These are phyloP conservation scores for Drosophila insularis DNA, from an alignment of 1,140 invertebrate species.

Conservation along the genomic window DNA sequence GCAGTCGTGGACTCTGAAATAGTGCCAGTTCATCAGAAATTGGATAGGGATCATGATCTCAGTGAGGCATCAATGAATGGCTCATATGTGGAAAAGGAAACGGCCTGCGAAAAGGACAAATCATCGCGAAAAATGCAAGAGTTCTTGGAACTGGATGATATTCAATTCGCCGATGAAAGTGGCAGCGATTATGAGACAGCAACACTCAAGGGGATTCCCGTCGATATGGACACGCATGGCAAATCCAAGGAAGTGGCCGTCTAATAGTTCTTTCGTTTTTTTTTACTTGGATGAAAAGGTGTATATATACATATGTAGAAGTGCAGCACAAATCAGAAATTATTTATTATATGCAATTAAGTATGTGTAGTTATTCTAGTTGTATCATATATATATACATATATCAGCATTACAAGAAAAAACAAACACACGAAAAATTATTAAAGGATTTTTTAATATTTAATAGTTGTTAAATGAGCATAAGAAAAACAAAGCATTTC, in stretches of 20 bases:
- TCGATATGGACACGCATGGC: slow-evolving; percentile 10
- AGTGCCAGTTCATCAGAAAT: slow-evolving; percentile 55
- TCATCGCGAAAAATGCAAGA: slow-evolving; percentile 75
- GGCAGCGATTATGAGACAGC: slow-evolving; percentile 72
- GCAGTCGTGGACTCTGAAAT: slow-evolving; percentile 30
- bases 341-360: slow-evolving; percentile 13
- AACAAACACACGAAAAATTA: background rate
- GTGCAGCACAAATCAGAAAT: slow-evolving; percentile 20
- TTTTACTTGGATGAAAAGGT: background rate
- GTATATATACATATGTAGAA: slow-evolving; percentile 40
- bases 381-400: background rate
- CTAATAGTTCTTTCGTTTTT: slow-evolving; percentile 6
- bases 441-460: background rate
- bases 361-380: slow-evolving; percentile 3
- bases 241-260: slow-evolving; percentile 60
- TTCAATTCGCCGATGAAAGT: slow-evolving; percentile 84
- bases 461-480: slow-evolving; percentile 1
- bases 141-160: slow-evolving; percentile 82
- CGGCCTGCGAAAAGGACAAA: slow-evolving; percentile 83
- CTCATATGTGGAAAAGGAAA: slow-evolving; percentile 83
- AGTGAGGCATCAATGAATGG: slow-evolving; percentile 66
- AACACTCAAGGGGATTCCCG: slow-evolving; percentile 46
- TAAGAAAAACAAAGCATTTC: background rate
- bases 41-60: slow-evolving; percentile 40
- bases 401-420: background rate